phyloP scores from a whole-genome alignment of 2,113 vertebrate species.

The Anguilla rostrata region DNA sequence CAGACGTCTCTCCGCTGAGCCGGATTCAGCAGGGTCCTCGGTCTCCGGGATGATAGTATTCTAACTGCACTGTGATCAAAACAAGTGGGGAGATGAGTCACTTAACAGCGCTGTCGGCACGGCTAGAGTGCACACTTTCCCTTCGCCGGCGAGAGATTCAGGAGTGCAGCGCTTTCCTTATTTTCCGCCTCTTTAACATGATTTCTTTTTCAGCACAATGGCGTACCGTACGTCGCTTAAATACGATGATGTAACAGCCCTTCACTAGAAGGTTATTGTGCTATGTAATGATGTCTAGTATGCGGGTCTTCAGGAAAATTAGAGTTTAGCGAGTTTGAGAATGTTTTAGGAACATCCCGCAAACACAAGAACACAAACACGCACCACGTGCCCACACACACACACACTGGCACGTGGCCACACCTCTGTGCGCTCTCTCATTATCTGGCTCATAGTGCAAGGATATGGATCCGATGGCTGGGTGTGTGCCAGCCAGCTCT shows the following conservation, averaged over 20 bases:
- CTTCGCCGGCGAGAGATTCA: neutral
- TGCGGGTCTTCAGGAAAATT: neutral
- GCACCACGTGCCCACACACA: neutral
- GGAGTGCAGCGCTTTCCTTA: neutral
- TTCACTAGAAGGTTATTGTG: neutral
- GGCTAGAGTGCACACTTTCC: neutral
- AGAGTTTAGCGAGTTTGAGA: neutral
- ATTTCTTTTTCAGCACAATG: neutral
- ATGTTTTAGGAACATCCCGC: neutral
- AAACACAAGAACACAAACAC: neutral
- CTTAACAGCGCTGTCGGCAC: neutral
- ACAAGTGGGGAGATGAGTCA: constrained; percentile 2
- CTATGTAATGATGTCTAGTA: neutral
- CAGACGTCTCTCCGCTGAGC: neutral
- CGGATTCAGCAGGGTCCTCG: neutral
- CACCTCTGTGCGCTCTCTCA: constrained; percentile 12
- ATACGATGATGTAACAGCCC: neutral
- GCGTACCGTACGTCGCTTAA: neutral
- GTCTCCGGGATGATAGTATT: neutral
- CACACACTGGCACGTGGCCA: constrained; percentile 22
- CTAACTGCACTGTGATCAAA: constrained; percentile 5
- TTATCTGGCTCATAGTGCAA: neutral
- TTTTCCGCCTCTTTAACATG: neutral
- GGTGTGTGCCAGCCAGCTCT: neutral
- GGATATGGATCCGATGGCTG: neutral